Percentiles rank a stretch among this genome's conserved stretches.
Evolutionary conservation across 1,140 invertebrate genomes (phyloP).

Genomic region (Metaphire vulgaris): DNA sequence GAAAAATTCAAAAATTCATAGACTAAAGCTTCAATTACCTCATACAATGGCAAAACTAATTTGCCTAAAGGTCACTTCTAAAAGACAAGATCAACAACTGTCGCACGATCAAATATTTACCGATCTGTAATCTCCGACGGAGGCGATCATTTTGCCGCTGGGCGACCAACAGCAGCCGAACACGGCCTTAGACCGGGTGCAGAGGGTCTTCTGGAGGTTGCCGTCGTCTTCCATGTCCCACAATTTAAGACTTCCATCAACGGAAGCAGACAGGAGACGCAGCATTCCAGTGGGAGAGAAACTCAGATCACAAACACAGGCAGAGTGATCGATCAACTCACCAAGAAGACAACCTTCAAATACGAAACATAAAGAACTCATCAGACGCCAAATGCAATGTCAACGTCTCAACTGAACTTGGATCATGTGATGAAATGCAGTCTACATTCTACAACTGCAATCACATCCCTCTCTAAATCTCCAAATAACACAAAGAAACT

Average conservation of each 20-base stretch:
- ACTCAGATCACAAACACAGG: constrained; percentile 53
- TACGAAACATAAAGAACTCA: constrained; percentile 1
- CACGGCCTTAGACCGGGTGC: constrained; percentile 43
- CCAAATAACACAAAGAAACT: too few species aligned
- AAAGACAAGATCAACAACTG: too few species aligned
- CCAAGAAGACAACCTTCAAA: constrained; percentile 52
- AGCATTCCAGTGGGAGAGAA: constrained; percentile 56
- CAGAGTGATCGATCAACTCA: constrained; percentile 56
- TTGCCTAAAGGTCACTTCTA: too few species aligned
- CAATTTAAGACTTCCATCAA: constrained; percentile 56
- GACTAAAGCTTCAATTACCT: too few species aligned
- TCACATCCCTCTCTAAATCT: too few species aligned
- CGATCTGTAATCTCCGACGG: constrained; percentile 53
- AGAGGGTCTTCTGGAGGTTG: constrained; percentile 57
- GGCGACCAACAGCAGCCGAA: constrained; percentile 56
- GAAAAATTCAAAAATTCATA: too few species aligned
- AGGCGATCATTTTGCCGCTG: constrained; percentile 51
- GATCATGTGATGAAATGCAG: too few species aligned
- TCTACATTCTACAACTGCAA: too few species aligned
- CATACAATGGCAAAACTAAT: too few species aligned
- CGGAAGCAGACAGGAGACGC: constrained; percentile 54
- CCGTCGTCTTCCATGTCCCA: constrained; percentile 59
- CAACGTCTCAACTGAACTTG: too few species aligned
- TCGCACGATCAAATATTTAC: too few species aligned
- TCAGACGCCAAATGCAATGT: too few species aligned